These are phyloP conservation scores for Smittia sp. DNA, from an alignment of 2,888 invertebrate species.

Conservation along the genomic window DNA sequence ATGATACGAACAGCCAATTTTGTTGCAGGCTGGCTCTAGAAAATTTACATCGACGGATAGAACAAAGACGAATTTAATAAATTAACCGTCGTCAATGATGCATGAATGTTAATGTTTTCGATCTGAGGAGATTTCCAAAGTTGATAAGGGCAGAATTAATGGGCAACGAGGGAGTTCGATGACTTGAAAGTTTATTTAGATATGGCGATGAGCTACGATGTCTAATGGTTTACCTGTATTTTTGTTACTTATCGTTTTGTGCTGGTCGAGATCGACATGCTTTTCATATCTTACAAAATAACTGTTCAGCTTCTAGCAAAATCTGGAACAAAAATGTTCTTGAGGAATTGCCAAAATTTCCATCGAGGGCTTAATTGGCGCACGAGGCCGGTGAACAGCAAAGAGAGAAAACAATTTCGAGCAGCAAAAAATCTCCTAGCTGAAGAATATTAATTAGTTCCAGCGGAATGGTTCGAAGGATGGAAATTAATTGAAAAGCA, in stretches of 20 bases:
- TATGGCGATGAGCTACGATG: no score
- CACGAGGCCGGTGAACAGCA: not conserved
- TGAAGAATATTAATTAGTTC: slow-evolving; percentile 26
- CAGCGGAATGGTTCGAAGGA: slow-evolving; percentile 4
- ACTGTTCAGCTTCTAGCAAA: no score
- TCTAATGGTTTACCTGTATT: no score
- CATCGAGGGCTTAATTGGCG: not conserved
- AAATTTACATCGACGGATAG: not conserved
- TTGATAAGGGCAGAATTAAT: not conserved
- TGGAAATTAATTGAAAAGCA: slow-evolving; percentile 40
- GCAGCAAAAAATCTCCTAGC: not conserved
- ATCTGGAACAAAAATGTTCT: not conserved
- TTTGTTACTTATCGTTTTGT: no score
- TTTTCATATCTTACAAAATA: no score
- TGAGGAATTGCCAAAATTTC: not conserved
- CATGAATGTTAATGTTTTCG: slow-evolving; percentile 1
- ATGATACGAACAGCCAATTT: slow-evolving; percentile 19
- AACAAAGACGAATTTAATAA: slow-evolving; percentile 9
- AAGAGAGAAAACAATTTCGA: not conserved
- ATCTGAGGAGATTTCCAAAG: not conserved
- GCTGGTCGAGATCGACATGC: no score
- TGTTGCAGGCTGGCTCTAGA: not conserved
- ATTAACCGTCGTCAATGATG: slow-evolving; percentile 2
- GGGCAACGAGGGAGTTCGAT: not conserved
- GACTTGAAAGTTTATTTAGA: no score